Evolutionary conservation across 2,797 vertebrate genomes (phyloP), one percentile per base, ranked within the genome.

Genomic region (Takifugu ocellatus): DNA sequence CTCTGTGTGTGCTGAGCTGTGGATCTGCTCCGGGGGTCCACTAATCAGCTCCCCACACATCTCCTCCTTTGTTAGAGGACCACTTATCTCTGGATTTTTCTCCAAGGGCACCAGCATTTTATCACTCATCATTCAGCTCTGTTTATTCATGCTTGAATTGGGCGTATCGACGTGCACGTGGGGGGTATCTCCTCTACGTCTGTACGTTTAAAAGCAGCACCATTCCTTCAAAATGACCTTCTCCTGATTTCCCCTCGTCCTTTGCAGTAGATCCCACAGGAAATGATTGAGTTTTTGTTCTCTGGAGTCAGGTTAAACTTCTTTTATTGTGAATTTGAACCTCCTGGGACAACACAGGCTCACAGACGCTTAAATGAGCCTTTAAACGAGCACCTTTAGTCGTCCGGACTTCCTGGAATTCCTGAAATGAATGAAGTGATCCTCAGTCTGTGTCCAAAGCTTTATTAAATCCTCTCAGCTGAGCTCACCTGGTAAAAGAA

Each of bases 231-330:
- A 70, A 70, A 55, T 52, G 27, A 61, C 66, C 54, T 78, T 45
- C 12, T 73, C 25, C 26, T 49, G 51, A 60, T 60, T 45, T 26
- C n/a, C 48, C 46, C 49, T 52, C n/a, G 51, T 6, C 39, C 44
- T 69, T 44, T 63, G 48, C 11, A 39, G 10, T 10, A 33, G 31
- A 33, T 68, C 68, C 46, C 54, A 60, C 46, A 68, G 51, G 51
- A 61, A 62, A 69, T 74, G 48, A 65, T 76, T 68, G 61, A 27
- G 25, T 61, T 51, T 60, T 56, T 66, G 12, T 54, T 53, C 72
- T 24, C 25, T 46, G 48, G 3, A 26, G 17, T 14, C 25, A 45
- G 47, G 53, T 58, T 29, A 72, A 68, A 51, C 51, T 36, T 25
- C 57, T 12, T 42, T 62, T 46, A 17, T 52, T 42, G 59, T 65